phyloP scores from a whole-genome alignment of 2,888 invertebrate species.

The Tholera decimalis region DNA sequence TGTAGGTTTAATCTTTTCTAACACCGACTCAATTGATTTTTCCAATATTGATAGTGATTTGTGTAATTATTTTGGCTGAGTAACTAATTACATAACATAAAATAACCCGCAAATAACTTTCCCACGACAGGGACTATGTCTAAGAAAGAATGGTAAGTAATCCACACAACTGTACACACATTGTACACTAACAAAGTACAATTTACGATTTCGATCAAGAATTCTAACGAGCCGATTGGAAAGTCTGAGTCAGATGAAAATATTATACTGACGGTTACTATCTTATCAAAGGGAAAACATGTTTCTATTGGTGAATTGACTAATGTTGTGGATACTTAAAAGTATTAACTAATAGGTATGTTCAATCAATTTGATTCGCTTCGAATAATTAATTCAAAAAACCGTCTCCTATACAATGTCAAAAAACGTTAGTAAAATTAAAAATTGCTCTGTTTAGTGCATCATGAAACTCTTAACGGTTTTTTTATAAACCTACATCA shows the following conservation, averaged over 20 bases:
- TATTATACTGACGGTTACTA: conserved; percentile 45
- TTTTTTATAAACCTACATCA: too few relatives aligned
- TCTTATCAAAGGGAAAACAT: conserved; percentile 47
- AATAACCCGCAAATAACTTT: too few relatives aligned
- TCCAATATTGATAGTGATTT: background rate
- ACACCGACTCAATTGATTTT: background rate
- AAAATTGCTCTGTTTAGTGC: background rate
- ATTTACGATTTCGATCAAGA: conserved; percentile 69
- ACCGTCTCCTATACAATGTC: background rate
- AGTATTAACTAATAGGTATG: conserved; percentile 22
- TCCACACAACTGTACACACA: conserved; percentile 46
- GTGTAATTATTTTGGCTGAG: too few relatives aligned
- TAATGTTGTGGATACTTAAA: conserved; percentile 24
- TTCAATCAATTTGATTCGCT: conserved; percentile 20
- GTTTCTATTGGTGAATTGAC: conserved; percentile 44
- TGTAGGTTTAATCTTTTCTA: background rate
- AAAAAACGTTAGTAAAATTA: conserved; percentile 7
- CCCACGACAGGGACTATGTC: too few relatives aligned
- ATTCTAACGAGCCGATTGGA: conserved; percentile 58
- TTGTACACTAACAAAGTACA: conserved; percentile 61
- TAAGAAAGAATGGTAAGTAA: too few relatives aligned
- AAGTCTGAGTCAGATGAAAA: conserved; percentile 49
- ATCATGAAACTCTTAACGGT: background rate
- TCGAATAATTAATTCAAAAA: background rate
- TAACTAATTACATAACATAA: too few relatives aligned